Evolutionary conservation across 2,888 invertebrate genomes (phyloP).

Genomic region (Drosophila antonietae): DNA sequence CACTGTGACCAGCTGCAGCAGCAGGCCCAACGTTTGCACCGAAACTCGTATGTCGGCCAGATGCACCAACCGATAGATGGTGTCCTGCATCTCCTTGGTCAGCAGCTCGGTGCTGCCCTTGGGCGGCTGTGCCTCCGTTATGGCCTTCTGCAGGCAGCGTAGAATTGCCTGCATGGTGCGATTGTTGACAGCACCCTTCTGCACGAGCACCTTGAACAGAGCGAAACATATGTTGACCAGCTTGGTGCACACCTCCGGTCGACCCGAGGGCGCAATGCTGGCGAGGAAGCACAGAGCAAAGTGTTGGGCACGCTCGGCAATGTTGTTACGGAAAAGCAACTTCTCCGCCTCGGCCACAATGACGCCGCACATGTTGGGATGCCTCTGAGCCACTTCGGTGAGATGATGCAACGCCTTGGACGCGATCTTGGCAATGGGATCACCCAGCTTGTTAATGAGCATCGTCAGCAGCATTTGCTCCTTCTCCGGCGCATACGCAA

Average conservation of each 20-base stretch:
- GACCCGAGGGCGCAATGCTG: conserved; percentile 90
- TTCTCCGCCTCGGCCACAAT: conserved; percentile 95
- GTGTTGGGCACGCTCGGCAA: conserved; percentile 94
- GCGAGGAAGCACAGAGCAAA: conserved; percentile 96
- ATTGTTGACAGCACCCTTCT: conserved; percentile 91
- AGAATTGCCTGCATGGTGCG: conserved; percentile 93
- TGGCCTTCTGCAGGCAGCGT: conserved; percentile 92
- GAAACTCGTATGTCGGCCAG: conserved; percentile 90
- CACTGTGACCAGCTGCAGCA: conserved; percentile 81
- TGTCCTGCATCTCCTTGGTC: conserved; percentile 86
- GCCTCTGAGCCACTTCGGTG: conserved; percentile 91
- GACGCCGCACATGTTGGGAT: conserved; percentile 96
- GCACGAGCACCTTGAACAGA: conserved; percentile 96
- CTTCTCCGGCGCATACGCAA: conserved; percentile 83
- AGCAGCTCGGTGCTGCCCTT: conserved; percentile 79
- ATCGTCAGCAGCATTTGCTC: conserved; percentile 88
- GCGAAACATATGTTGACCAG: conserved; percentile 97
- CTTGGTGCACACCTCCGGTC: conserved; percentile 92
- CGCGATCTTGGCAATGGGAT: conserved; percentile 92
- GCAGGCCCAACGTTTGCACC: conserved; percentile 85
- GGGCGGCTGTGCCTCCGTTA: conserved; percentile 80
- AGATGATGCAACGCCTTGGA: conserved; percentile 95
- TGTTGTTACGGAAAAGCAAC: conserved; percentile 94
- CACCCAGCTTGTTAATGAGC: conserved; percentile 97
- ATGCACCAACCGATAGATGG: conserved; percentile 93